A percentile compares a stretch with the other conserved stretches of the same genome.
Conservation (phyloP, 1,140 invertebrate species). For the Amphibalanus amphitrite region DNA sequence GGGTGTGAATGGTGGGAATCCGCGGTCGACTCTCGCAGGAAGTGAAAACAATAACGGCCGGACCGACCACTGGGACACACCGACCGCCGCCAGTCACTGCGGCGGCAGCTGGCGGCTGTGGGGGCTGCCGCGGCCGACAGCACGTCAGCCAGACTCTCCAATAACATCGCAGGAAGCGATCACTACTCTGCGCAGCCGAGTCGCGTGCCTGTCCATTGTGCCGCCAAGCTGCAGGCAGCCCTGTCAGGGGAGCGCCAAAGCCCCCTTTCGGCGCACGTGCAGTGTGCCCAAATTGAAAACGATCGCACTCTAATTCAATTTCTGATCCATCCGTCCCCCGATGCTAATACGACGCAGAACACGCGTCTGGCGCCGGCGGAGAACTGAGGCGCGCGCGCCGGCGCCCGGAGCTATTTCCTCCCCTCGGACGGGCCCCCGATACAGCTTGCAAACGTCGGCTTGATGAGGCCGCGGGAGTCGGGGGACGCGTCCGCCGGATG, state of each 20-base stretch:
- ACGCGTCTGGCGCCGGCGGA: background rate
- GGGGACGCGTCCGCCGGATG: background rate
- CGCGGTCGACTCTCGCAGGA: background rate
- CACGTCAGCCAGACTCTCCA: no score
- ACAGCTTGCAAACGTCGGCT: background rate
- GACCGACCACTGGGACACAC: background rate
- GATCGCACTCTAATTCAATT: background rate
- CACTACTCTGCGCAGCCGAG: no score
- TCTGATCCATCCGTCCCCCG: background rate
- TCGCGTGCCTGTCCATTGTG: background rate
- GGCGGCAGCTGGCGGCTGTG: background rate
- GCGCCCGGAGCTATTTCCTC: background rate
- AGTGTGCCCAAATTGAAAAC: background rate
- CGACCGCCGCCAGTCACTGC: no score
- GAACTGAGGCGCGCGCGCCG: no score
- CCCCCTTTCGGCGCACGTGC: background rate
- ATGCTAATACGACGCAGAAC: background rate
- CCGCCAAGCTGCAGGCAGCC: background rate
- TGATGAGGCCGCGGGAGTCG: background rate
- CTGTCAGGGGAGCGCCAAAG: background rate
- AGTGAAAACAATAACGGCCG: background rate
- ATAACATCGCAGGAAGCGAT: no score
- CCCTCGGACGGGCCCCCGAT: background rate
- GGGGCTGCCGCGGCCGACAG: no score
- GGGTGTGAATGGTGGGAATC: background rate